Evolutionary conservation across 2,113 vertebrate species (phyloP), one percentile per base, ranked within the genome.

Genomic region (Alligator mississippiensis): DNA sequence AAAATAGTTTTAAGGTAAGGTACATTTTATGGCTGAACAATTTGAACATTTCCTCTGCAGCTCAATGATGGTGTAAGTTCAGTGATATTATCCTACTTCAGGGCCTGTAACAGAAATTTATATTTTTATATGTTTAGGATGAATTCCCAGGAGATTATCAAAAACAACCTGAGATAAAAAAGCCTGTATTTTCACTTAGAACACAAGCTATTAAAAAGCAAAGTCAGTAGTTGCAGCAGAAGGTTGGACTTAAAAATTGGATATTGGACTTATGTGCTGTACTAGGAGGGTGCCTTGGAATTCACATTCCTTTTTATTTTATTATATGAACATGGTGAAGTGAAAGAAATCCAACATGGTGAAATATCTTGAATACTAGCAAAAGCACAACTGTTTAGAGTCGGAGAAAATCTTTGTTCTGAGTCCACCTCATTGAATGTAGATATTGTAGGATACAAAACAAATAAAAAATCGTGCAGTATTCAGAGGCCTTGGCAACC

Each of bases 351-450:
- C 76, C 27, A 79, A 30, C 4, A 9, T 9, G 78, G 30, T 66
- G 30, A 79, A 91, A 25, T 57, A 57, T 4, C 75, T 55, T 68
- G 2, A 28, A 68, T 14, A 30, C 30, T 22, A 79, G 70, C 88
- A 91, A 94, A 92, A 87, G 27, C 84, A 63, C 38, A 95, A 91
- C 77, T 82, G 94, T 60, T 59, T 54, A 74, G 70, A 74, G 19
- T 90, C 87, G 68, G 82, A 70, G 25, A 75, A 90, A 80, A 68
- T 92, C 60, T 91, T 66, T 93, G 81, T 94, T 96, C 92, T 95
- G 89, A 90, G 88, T 87, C 94, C 95, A 81, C 89, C 72, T 96
- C 85, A 75, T 87, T 93, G 92, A 96, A 84, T 95, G 94, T 87
- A 95, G 94, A 93, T 93, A 95, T 47, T 60, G 6, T 78, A 90